A percentile compares a stretch with the other conserved stretches of the same genome.
Conservation (phyloP, 2,888 invertebrate species). For the Diabrotica balteata region DNA sequence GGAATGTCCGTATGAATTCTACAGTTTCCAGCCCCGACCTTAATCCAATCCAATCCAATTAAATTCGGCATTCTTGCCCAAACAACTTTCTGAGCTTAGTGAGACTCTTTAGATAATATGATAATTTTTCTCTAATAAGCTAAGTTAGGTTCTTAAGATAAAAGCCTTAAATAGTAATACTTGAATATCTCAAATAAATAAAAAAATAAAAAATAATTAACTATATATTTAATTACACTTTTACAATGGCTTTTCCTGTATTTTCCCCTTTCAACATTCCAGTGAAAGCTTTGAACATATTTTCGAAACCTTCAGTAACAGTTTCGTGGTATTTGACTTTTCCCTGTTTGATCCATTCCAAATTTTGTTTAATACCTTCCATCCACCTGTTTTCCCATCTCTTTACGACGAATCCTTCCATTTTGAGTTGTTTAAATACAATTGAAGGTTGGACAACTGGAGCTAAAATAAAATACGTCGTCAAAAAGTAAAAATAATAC, state of each 20-base stretch:
- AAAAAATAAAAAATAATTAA: too few relatives aligned
- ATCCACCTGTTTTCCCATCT: constrained; percentile 62
- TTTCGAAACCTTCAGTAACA: constrained; percentile 69
- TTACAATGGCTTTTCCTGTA: constrained; percentile 49
- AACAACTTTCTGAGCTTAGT: too few relatives aligned
- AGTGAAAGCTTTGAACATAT: constrained; percentile 45
- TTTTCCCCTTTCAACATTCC: constrained; percentile 48
- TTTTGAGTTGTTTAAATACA: constrained; percentile 42
- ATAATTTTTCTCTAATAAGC: too few relatives aligned
- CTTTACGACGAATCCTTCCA: constrained; percentile 46
- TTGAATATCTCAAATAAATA: too few relatives aligned
- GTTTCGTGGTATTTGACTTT: constrained; percentile 76
- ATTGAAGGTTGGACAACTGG: constrained; percentile 24
- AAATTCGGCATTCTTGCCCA: too few relatives aligned
- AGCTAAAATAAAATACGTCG: not conserved
- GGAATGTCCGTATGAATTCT: too few relatives aligned
- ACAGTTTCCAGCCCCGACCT: too few relatives aligned
- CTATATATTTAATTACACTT: constrained; percentile 32
- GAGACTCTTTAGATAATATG: too few relatives aligned
- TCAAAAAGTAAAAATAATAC: too few relatives aligned
- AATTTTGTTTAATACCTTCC: constrained; percentile 70
- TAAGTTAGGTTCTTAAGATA: too few relatives aligned
- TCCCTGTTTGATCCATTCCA: constrained; percentile 71
- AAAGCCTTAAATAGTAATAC: too few relatives aligned
- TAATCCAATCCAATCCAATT: too few relatives aligned